A percentile compares a stretch with the other conserved stretches of the same genome.
phyloP scores from a whole-genome alignment of 2,113 vertebrate genomes.

The Corapipo altera region DNA sequence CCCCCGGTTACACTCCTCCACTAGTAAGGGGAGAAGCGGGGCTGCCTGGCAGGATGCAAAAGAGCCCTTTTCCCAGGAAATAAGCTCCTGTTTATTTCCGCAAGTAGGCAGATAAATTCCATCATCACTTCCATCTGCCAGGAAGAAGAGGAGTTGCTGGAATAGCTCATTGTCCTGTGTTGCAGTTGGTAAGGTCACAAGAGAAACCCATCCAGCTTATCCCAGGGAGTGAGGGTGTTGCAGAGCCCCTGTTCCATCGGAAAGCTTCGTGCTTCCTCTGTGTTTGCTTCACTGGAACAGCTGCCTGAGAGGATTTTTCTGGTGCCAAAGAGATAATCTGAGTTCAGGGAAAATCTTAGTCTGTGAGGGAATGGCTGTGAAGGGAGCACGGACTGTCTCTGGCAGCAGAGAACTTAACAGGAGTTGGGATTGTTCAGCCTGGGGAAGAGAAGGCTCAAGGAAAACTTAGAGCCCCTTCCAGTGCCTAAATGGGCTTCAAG shows the following conservation, averaged over 20 bases:
- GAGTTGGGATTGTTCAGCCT: background rate
- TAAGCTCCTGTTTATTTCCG: background rate
- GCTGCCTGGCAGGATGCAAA: background rate
- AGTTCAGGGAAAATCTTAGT: constrained; percentile 22
- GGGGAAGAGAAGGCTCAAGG: background rate
- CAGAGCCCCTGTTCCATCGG: background rate
- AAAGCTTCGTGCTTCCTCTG: background rate
- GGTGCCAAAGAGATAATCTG: constrained; percentile 33
- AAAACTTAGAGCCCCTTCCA: background rate
- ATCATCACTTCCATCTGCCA: background rate
- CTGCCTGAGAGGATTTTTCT: background rate
- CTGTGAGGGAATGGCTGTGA: background rate
- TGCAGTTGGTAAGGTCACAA: background rate
- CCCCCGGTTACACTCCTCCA: accelerated
- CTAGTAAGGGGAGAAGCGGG: background rate
- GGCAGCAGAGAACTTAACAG: background rate
- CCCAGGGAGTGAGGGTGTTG: background rate
- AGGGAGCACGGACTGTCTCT: background rate
- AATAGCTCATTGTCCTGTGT: background rate
- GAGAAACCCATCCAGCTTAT: background rate
- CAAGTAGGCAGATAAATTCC: background rate
- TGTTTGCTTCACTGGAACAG: constrained; percentile 11
- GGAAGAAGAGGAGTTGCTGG: constrained; percentile 26
- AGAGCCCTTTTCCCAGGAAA: background rate
- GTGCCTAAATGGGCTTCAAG: background rate